Evolutionary conservation across 2,797 vertebrate genomes (phyloP).

Genomic region (Caiman crocodilus): DNA sequence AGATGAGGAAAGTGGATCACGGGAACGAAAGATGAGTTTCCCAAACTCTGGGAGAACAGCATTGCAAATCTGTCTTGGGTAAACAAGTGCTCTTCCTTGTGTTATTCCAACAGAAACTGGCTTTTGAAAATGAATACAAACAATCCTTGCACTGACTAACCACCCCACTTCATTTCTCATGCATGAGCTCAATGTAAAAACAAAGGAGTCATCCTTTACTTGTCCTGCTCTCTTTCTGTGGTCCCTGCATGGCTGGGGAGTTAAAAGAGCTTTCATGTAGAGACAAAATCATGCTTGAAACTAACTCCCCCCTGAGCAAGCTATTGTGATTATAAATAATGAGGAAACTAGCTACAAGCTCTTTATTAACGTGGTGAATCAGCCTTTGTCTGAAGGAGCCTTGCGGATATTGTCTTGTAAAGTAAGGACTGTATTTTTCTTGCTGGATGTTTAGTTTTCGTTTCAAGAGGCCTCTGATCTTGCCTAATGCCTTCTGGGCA

Average conservation of each 20-base stretch:
- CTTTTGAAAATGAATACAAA: neutral
- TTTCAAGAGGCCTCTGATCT: neutral
- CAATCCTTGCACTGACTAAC: neutral
- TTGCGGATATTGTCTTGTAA: neutral
- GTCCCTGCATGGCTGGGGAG: neutral
- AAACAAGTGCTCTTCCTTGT: neutral
- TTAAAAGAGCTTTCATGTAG: neutral
- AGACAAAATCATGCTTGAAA: neutral
- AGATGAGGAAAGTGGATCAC: neutral
- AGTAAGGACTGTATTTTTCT: neutral
- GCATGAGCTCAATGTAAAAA: neutral
- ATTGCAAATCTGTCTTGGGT: neutral
- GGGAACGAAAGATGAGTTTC: neutral
- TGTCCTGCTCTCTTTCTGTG: neutral
- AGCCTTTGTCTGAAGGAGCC: neutral
- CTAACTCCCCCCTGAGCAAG: neutral
- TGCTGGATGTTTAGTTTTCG: neutral
- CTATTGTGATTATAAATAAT: neutral
- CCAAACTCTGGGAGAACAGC: neutral
- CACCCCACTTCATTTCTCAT: neutral
- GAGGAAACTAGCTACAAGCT: neutral
- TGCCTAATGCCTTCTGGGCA: neutral
- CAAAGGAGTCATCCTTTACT: neutral
- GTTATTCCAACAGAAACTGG: neutral
- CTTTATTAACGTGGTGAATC: neutral